These are phyloP conservation scores for Choreutis nemorana DNA, from an alignment of 2,888 invertebrate species.

Conservation along the genomic window DNA sequence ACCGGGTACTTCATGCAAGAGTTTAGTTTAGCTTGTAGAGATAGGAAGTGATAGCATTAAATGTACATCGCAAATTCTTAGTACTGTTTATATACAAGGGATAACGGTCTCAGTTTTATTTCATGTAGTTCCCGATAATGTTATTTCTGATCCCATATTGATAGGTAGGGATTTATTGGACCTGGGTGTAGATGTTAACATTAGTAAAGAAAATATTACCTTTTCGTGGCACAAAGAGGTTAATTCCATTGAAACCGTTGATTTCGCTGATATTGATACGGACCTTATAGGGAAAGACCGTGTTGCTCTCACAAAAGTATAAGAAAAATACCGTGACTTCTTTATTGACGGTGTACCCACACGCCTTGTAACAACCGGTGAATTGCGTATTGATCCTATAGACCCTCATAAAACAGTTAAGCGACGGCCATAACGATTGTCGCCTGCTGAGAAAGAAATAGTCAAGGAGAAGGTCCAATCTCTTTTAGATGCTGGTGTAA, in stretches of 20 bases:
- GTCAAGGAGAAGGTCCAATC: slow-evolving; percentile 14
- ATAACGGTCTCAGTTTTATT: not conserved
- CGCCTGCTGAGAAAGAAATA: slow-evolving; percentile 12
- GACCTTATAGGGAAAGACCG: not conserved
- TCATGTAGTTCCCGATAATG: not conserved
- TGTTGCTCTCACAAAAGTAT: not conserved
- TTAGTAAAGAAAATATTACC: not conserved
- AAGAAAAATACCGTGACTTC: slow-evolving; percentile 1
- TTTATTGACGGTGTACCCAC: too few species aligned
- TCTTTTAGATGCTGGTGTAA: slow-evolving; percentile 14
- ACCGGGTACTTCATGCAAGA: slow-evolving; percentile 1
- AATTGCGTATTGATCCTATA: slow-evolving; percentile 1
- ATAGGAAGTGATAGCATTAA: slow-evolving; percentile 1
- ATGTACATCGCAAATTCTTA: not conserved
- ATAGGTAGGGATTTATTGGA: not conserved
- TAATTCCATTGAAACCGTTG: too few species aligned
- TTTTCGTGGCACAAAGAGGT: slow-evolving; percentile 1
- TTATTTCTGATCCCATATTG: not conserved
- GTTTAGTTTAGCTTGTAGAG: not conserved
- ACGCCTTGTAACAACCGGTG: too few species aligned
- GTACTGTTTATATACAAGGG: not conserved
- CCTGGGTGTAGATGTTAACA: not conserved
- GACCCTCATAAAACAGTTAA: slow-evolving; percentile 9
- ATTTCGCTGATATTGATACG: too few species aligned
- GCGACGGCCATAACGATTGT: slow-evolving; percentile 11